Percentiles rank a stretch among this genome's conserved stretches.
Evolutionary conservation across 1,140 invertebrate genomes (phyloP).

Genomic region (Copidosoma floridanum): DNA sequence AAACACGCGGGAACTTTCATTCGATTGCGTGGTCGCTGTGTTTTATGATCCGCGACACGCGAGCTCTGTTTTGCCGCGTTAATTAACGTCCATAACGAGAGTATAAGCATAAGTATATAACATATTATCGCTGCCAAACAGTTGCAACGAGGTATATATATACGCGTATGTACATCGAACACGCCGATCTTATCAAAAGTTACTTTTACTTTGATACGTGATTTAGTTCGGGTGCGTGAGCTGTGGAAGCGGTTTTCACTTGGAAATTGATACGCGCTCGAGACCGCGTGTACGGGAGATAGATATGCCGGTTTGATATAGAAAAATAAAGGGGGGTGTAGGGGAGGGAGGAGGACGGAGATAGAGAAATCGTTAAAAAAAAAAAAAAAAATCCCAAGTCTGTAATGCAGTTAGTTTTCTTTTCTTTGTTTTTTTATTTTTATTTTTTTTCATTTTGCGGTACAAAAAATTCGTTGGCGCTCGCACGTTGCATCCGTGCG

Average conservation of each 20-base stretch:
- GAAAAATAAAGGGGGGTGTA: background rate
- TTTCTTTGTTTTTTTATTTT: constrained; percentile 12
- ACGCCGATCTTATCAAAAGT: background rate
- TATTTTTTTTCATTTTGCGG: constrained; percentile 15
- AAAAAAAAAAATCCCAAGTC: too few species aligned
- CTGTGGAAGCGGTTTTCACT: background rate
- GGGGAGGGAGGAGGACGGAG: background rate
- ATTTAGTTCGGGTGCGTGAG: background rate
- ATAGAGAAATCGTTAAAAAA: too few species aligned
- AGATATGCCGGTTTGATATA: too few species aligned
- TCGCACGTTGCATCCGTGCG: too few species aligned
- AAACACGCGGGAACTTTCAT: background rate
- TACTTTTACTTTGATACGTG: background rate
- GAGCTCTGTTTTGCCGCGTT: too few species aligned
- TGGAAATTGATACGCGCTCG: background rate
- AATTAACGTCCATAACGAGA: too few species aligned
- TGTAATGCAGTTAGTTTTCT: background rate
- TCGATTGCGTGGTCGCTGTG: too few species aligned
- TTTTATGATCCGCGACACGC: too few species aligned
- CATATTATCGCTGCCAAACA: too few species aligned
- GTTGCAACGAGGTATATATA: too few species aligned
- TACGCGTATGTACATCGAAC: background rate
- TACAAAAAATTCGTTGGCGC: constrained; percentile 12
- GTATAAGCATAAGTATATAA: too few species aligned
- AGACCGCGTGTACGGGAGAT: too few species aligned